Percentiles rank a stretch among this genome's conserved stretches.
Evolutionary conservation across 2,797 vertebrate species (phyloP).

Genomic region (Lithobates pipiens): DNA sequence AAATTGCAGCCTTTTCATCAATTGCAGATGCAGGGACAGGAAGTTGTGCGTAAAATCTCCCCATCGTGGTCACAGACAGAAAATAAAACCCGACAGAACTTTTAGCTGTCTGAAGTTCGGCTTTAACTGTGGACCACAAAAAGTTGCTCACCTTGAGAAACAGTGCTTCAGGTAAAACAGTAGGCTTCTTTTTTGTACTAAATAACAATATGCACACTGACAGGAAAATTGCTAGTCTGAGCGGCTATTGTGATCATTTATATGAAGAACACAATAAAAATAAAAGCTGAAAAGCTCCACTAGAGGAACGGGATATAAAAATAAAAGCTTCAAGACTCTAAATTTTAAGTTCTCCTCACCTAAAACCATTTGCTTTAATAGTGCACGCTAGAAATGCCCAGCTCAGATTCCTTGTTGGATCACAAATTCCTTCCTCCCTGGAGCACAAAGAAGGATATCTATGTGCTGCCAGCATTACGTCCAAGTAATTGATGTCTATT

Average conservation of each 20-base stretch:
- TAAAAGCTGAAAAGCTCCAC: background rate
- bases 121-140: background rate
- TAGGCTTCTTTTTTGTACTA: background rate
- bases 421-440: conserved; percentile 16
- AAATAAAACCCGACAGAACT: too few relatives aligned
- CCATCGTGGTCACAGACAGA: too few relatives aligned
- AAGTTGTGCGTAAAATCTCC: too few relatives aligned
- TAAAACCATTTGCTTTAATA: conserved; percentile 9
- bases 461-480: background rate
- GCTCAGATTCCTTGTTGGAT: conserved; percentile 20
- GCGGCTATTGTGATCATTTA: background rate
- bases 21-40: too few relatives aligned
- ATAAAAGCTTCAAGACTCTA: background rate
- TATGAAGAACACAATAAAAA: conserved; percentile 13
- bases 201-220: background rate
- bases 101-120: too few relatives aligned
- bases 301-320: conserved; percentile 8
- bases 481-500: conserved; percentile 40
- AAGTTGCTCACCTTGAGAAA: background rate
- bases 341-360: conserved; percentile 16
- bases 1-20: too few relatives aligned
- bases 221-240: background rate
- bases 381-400: background rate
- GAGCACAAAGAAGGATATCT: conserved; percentile 11
- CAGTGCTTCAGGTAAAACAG: background rate